Evolutionary conservation across 1,140 invertebrate species (phyloP).

Genomic region (Trinorchestia longiramus): DNA sequence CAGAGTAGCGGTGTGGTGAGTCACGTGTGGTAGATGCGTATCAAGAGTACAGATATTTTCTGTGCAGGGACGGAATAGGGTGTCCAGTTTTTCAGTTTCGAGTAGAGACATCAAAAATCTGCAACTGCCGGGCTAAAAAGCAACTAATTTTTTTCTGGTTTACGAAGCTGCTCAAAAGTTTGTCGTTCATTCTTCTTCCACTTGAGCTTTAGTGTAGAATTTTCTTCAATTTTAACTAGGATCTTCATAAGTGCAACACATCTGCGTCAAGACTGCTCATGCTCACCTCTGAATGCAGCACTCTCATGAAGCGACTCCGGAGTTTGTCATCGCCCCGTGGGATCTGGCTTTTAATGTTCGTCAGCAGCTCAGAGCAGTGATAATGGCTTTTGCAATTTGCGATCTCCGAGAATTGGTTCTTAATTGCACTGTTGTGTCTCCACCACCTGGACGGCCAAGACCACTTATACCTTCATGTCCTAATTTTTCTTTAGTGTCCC

Average conservation of each 20-base stretch:
- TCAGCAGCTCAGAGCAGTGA: neutral
- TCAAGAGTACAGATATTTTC: too few species aligned
- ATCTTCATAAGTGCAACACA: too few species aligned
- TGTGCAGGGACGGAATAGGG: neutral
- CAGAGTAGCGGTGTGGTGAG: too few species aligned
- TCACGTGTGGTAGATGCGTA: too few species aligned
- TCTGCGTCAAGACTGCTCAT: neutral
- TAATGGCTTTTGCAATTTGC: neutral
- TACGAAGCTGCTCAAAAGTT: neutral
- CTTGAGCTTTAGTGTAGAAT: too few species aligned
- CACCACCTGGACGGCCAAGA: neutral
- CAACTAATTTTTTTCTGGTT: neutral
- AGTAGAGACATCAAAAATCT: neutral
- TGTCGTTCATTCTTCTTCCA: neutral
- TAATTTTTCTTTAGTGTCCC: neutral
- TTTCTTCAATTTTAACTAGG: too few species aligned
- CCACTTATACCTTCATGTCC: neutral
- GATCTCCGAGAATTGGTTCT: neutral
- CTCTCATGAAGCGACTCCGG: neutral
- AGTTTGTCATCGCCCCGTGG: neutral
- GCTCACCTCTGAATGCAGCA: neutral
- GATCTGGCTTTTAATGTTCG: neutral
- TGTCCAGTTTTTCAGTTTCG: neutral
- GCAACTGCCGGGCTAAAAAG: too few species aligned
- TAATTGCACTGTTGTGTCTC: neutral